Base-by-base conservation (phyloP, 2,797 vertebrate species). In the Emys orbicularis region DNA sequence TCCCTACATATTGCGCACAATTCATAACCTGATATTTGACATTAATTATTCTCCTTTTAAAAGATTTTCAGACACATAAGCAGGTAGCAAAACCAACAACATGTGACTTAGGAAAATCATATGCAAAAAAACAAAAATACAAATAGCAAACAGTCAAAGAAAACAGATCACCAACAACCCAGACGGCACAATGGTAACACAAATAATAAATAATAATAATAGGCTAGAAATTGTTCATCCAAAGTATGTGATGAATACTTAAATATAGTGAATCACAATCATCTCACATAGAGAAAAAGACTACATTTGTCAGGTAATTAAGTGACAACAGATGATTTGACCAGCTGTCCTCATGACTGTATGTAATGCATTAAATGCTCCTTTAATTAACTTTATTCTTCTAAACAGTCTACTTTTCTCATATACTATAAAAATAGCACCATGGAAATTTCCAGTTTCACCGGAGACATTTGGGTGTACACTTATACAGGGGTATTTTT, bases 211-310 rank as follows among this genome's bases (percentile, higher is more conserved):
- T 37, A 68, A 68, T 37, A 37, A 72, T 41, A 72, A 37, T 37
- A 23, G 8, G 2, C 0, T 2, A 1, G 44, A 34, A 77, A 4
- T 49, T 86, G 5, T 84, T 1, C 0, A 0, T 79, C 25, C 77
- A 92, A 83, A 12, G 2, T 77, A 89, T 41, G 81, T 74, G 2
- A 72, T 83, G 50, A 89, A 80, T 53, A 37, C 4, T 47, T 79
- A 12, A 27, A 3, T 16, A 9, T 0, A 56, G 74, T 7, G 13
- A 83, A 83, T 79, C 44, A 5, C 3, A 50, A 3, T 72, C n/a
- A 19, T 8, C 57, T 92, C 77, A 74, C 3, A 7, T 57, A 27
- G 29, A 79, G 31, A 49, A 91, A 81, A 95, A 79, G 12, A 21
- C 0, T 5, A 0, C 76, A 21, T 82, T 83, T 94, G 15, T 41